These are phyloP conservation scores for Bicyclus anynana DNA, from an alignment of 1,140 invertebrate genomes.

Conservation along the genomic window DNA sequence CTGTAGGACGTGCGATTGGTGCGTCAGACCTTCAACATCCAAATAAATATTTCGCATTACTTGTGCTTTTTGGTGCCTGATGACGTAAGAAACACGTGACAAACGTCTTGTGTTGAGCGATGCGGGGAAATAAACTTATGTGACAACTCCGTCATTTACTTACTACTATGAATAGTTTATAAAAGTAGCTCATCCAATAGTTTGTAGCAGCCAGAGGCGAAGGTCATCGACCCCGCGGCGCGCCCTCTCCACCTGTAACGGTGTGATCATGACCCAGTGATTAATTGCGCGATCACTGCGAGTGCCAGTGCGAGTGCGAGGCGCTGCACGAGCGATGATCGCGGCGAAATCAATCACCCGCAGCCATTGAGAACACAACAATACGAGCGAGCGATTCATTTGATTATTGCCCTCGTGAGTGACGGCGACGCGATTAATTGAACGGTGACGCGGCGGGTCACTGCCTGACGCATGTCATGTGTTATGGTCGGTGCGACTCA, in stretches of 20 bases:
- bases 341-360: constrained; percentile 15
- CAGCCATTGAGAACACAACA: too few species aligned
- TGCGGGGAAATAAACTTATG: too few species aligned
- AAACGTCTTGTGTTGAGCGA: too few species aligned
- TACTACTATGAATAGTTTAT: too few species aligned
- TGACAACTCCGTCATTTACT: too few species aligned
- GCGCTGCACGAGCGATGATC: constrained; percentile 3
- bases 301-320: background rate
- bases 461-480: background rate
- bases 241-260: background rate
- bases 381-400: too few species aligned
- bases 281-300: background rate
- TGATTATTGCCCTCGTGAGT: too few species aligned
- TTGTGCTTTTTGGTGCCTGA: too few species aligned
- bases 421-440: constrained; percentile 2
- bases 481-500: background rate
- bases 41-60: too few species aligned
- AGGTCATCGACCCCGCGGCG: background rate
- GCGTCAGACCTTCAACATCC: too few species aligned
- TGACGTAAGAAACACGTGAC: too few species aligned
- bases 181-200: background rate
- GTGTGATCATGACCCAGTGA: background rate
- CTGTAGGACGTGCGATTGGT: too few species aligned
- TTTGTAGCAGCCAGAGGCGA: background rate
- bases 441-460: background rate